Percentiles rank a stretch among this genome's conserved stretches.
Evolutionary conservation across 2,888 invertebrate species (phyloP).

Genomic region (Diploptera punctata): DNA sequence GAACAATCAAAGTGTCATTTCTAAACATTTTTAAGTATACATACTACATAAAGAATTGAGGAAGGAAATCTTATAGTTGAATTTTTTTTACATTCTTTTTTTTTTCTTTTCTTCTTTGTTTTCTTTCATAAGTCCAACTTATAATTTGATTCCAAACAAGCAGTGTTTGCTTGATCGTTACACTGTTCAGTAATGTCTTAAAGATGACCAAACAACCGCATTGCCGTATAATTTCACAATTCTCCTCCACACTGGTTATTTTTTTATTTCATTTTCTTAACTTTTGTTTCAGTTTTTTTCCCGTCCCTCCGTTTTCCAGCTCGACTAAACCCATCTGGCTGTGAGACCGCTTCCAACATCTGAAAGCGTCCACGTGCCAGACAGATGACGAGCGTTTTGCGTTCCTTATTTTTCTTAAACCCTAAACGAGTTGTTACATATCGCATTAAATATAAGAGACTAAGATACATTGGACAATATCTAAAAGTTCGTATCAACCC

Average conservation of each 20-base stretch:
- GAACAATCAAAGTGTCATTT: conserved; percentile 1
- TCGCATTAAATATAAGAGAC: too few relatives aligned
- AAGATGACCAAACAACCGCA: conserved; percentile 11
- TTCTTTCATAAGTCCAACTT: background rate
- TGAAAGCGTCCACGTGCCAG: background rate
- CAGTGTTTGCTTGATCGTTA: background rate
- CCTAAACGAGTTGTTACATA: too few relatives aligned
- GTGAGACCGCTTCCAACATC: background rate
- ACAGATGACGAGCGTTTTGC: background rate
- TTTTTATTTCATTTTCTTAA: background rate
- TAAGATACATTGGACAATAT: too few relatives aligned
- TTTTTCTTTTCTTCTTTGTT: background rate
- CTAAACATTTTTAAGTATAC: background rate
- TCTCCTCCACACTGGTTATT: background rate
- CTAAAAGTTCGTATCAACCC: too few relatives aligned
- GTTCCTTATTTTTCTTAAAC: too few relatives aligned
- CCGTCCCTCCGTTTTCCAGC: background rate
- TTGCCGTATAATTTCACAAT: background rate
- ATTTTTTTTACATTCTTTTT: background rate
- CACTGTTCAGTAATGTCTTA: background rate
- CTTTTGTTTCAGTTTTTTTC: background rate
- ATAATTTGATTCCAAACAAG: conserved; percentile 7
- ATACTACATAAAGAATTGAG: too few relatives aligned
- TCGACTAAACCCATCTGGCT: background rate
- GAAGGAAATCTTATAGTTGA: too few relatives aligned